phyloP scores from a whole-genome alignment of 1,140 invertebrate species.

The Tetragonula clypearis region DNA sequence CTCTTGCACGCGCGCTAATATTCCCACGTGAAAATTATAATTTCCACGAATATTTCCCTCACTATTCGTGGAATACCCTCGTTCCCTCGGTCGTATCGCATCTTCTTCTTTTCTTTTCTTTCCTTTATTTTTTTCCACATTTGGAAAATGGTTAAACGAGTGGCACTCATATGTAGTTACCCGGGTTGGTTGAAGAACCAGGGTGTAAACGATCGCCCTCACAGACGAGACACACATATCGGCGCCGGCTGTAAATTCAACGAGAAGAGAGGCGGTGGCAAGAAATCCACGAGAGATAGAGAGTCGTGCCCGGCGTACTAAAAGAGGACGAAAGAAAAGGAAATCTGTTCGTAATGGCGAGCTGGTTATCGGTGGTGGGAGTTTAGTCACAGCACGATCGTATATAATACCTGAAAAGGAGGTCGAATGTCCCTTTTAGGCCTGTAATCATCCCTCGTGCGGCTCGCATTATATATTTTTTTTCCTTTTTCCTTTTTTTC shows the following conservation, averaged over 20 bases:
- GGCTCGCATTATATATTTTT: not conserved
- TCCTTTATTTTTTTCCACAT: not conserved
- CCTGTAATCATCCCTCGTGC: not conserved
- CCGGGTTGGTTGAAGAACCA: not conserved
- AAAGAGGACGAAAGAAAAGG: not conserved
- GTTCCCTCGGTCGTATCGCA: no score
- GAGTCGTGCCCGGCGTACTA: not conserved
- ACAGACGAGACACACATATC: slow-evolving; percentile 38
- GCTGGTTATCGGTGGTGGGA: slow-evolving; percentile 9
- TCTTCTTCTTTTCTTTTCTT: no score
- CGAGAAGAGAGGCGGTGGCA: slow-evolving; percentile 8
- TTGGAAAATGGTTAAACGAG: not conserved
- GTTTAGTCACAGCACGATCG: not conserved
- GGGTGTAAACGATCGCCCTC: slow-evolving; percentile 38
- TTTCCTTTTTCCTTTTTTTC: no score
- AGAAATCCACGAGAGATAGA: not conserved
- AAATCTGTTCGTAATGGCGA: slow-evolving; percentile 31
- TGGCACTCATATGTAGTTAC: not conserved
- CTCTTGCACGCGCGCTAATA: no score
- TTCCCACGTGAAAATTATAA: no score
- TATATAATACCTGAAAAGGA: slow-evolving; percentile 16
- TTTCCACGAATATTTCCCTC: no score
- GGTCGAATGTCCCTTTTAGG: not conserved
- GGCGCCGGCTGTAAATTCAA: slow-evolving; percentile 59
- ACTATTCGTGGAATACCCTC: no score